These are phyloP conservation scores for Ctenicera cuprea DNA, from an alignment of 2,888 invertebrate species.

Conservation along the genomic window DNA sequence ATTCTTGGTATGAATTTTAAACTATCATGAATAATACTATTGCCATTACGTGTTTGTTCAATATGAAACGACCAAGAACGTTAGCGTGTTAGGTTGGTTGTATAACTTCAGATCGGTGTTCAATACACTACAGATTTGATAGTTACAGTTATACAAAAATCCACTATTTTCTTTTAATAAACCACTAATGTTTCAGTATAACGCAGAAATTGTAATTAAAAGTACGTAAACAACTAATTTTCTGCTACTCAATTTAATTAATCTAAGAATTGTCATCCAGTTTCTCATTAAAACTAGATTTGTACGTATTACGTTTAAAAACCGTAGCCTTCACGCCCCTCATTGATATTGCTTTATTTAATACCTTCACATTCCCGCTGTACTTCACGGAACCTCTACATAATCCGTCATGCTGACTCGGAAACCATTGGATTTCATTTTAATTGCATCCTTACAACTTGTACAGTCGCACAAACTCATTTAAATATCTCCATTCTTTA, in stretches of 20 bases:
- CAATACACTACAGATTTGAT: no score
- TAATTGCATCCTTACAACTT: slow-evolving; percentile 51
- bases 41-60: no score
- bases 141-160: no score
- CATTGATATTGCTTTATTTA: slow-evolving; percentile 44
- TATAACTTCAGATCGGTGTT: no score
- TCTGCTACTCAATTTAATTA: background rate
- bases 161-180: no score
- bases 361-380: slow-evolving; percentile 30
- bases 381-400: slow-evolving; percentile 39
- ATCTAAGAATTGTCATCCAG: background rate
- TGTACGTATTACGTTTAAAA: slow-evolving; percentile 4
- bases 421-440: slow-evolving; percentile 52
- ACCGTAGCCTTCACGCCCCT: slow-evolving; percentile 12
- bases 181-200: no score
- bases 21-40: no score
- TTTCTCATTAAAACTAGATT: slow-evolving; percentile 8
- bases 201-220: no score
- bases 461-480: slow-evolving; percentile 42
- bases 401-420: slow-evolving; percentile 47
- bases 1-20: no score
- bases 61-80: no score
- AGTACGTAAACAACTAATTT: no score
- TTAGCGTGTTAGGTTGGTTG: no score
- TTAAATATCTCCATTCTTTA: slow-evolving; percentile 36